These are phyloP conservation scores for Cariama cristata DNA, from an alignment of 2,113 vertebrate species.

Conservation along the genomic window DNA sequence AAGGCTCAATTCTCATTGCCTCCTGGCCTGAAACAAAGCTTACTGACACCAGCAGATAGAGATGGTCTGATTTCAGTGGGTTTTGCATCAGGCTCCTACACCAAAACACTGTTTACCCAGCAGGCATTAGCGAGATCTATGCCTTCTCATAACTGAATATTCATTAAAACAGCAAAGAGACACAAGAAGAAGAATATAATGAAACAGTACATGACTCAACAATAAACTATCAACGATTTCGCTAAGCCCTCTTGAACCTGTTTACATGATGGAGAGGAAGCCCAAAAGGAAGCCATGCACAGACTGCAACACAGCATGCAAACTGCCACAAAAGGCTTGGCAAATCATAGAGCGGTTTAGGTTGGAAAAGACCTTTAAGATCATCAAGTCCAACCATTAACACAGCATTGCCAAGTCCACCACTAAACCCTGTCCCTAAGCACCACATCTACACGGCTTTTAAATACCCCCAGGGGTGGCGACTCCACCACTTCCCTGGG, in stretches of 20 bases:
- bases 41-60: background rate
- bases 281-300: background rate
- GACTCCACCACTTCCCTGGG: too few species aligned
- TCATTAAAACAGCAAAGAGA: background rate
- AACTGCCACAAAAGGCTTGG: background rate
- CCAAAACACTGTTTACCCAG: background rate
- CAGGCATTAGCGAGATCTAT: rapidly evolving
- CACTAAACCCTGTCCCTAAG: background rate
- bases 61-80: background rate
- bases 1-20: background rate
- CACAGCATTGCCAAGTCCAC: background rate
- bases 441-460: background rate
- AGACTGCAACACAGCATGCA: background rate
- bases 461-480: background rate
- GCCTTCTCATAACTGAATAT: background rate
- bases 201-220: background rate
- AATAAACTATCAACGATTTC: background rate
- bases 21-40: background rate
- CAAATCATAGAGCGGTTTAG: background rate
- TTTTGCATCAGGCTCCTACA: background rate
- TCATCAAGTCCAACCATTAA: too few species aligned
- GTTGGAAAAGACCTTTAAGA: background rate
- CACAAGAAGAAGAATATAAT: background rate
- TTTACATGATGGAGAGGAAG: background rate
- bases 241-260: background rate